Evolutionary conservation across 1,140 invertebrate species (phyloP), one percentile per base, ranked within the genome.

Genomic region (Kradibia gibbosae): DNA sequence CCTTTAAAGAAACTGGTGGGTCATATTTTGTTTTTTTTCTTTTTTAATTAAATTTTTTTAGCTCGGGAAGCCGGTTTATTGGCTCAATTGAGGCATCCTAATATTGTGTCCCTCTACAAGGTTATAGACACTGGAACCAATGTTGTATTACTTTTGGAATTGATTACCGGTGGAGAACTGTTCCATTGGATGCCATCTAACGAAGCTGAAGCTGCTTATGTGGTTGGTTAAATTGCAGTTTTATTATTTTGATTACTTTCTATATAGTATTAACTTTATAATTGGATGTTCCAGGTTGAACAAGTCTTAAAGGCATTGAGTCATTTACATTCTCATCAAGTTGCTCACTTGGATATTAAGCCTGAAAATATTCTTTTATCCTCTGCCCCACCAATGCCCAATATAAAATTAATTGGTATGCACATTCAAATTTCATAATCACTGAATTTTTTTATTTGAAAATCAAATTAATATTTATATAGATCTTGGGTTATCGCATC

Each of bases 321-420:
- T 86, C 92, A 95, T 85, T 92, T 96, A 88, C 95, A 96, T 88
- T 92, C 91, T 70, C 91, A 93, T 83, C 92, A 93, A 85, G 93
- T 96, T 85, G 93, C 93, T 82, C 95, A 96, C 89, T 90, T 96
- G 81, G 94, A 95, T 85, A 92, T 93, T 67, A 92, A 95, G 90
- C 94, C 94, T 57, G 94, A 94, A 88, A 95, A 95, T 87, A 92
- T 95, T 81, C 87, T 95, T 78, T 85, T 95, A 78, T 94, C 93
- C 25, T 90, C 88, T 22, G 87, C 89, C 50, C 89, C 92, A 67
- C 89, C 91, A 34, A 93, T 93, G 89, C 94, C 93, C 10, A 89
- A 90, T 79, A 93, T 93, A 78, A 92, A 94, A 85, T 91, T 94
- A 70, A 85, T 91, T 86, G 90, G 90, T 91, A 87, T 86, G 15